Evolutionary conservation across 2,888 invertebrate genomes (phyloP), one percentile per base, ranked within the genome.

Genomic region (Drosophila planitibia): DNA sequence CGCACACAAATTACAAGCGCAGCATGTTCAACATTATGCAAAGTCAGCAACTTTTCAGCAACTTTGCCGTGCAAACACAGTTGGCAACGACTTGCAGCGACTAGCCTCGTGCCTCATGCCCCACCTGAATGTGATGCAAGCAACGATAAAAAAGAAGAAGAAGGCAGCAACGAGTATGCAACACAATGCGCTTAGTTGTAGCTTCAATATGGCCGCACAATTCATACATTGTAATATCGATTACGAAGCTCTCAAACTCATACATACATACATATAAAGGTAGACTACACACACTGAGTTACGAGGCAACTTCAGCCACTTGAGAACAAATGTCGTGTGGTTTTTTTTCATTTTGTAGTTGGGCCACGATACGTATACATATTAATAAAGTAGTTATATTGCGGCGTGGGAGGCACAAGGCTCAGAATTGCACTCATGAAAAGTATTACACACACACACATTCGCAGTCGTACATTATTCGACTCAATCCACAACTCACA

Each of bases 161-260:
- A 73, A 58, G 73, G 73, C 66, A 70, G 49, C 62, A 54, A 55
- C 51, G 66, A 65, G 62, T 70, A 79, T 71, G 33, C 66, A 82
- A 71, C 71, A 88, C 90, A 90, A 88, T 90, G 71, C 71, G 79
- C 78, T 81, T 73, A 79, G 73, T 47, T 47, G 47, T 81, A 78
- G 79, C 79, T 82, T 78, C 79, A 74, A 74, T 80, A 79, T 79
- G 78, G 70, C 79, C 79, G 75, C 75, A 82, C 80, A 81, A 81
- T 82, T 81, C 82, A 81, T 82, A 82, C 85, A 90, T 85, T 85
- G 88, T 85, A 87, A 90, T 85, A 85, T 85, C 85, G 85, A 85
- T 85, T 85, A 90, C 85, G 78, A 76, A 65, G 85, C 85, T 77
- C 85, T 85, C 82, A 76, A 71, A 81, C 74, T 78, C 74, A 51